Conservation (phyloP, 2,797 vertebrate species). For the Myoxocephalus aenaeus region DNA sequence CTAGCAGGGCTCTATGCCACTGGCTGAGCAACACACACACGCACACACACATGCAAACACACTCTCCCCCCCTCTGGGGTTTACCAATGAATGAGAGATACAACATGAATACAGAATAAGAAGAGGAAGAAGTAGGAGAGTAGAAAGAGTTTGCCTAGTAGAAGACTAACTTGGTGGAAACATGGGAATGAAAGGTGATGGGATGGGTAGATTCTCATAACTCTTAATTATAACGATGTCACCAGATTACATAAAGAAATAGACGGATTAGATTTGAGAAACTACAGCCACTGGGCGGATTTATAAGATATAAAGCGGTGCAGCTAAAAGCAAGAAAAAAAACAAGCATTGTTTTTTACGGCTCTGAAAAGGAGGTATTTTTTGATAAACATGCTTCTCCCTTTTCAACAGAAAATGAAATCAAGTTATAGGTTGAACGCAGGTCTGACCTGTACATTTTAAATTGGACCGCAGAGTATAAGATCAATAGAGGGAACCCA, state of each 20-base stretch:
- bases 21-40: conserved; percentile 12
- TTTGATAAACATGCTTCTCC: background rate
- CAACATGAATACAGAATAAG: conserved; percentile 18
- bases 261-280: background rate
- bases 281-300: background rate
- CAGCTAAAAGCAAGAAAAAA: background rate
- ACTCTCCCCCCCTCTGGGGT: background rate
- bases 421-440: background rate
- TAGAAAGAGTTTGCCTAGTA: background rate
- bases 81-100: conserved; percentile 16
- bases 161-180: conserved; percentile 1
- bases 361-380: background rate
- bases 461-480: background rate
- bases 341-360: background rate
- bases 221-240: background rate
- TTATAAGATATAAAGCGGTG: background rate
- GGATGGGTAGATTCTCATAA: background rate
- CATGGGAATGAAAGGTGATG: background rate
- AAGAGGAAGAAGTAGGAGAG: conserved; percentile 8
- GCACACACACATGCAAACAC: conserved; percentile 21
- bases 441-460: conserved; percentile 5
- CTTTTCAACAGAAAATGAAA: background rate
- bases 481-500: conserved; percentile 8
- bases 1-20: conserved; percentile 42
- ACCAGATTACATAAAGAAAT: conserved; percentile 6